Conservation (phyloP, 2,113 vertebrate genomes). For the Cyprinodon variegatus region DNA sequence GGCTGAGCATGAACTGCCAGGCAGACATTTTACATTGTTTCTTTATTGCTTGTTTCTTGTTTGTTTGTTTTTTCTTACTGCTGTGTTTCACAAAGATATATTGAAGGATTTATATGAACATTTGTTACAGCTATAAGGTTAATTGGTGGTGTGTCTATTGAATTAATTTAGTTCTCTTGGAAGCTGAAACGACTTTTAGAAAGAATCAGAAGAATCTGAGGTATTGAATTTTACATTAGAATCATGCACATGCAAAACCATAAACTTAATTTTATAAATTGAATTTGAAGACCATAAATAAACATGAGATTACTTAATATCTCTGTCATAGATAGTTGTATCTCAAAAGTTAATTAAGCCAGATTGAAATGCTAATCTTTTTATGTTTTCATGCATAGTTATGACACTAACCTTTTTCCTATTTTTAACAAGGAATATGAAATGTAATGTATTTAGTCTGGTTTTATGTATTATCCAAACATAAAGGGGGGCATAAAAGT, state of each 20-base stretch:
- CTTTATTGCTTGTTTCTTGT: conserved; percentile 12
- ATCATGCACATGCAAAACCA: too few relatives aligned
- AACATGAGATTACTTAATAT: background rate
- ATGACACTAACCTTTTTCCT: background rate
- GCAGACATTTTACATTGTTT: background rate
- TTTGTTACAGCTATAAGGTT: background rate
- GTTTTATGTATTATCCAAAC: background rate
- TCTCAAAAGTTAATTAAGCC: background rate
- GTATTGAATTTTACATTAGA: background rate
- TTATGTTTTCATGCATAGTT: background rate
- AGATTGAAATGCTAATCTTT: background rate
- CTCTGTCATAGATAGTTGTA: background rate
- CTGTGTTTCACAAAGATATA: background rate
- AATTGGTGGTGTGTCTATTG: background rate
- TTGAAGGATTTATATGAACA: background rate
- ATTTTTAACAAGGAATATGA: background rate
- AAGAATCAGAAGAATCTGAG: background rate
- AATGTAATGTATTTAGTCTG: background rate
- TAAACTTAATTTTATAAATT: too few relatives aligned
- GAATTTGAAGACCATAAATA: background rate
- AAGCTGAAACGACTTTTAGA: background rate
- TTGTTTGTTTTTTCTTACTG: background rate
- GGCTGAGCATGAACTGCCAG: background rate
- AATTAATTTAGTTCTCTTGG: background rate
- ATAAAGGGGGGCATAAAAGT: background rate